phyloP scores from a whole-genome alignment of 2,113 vertebrate genomes.

The Gallinago jamesoni region DNA sequence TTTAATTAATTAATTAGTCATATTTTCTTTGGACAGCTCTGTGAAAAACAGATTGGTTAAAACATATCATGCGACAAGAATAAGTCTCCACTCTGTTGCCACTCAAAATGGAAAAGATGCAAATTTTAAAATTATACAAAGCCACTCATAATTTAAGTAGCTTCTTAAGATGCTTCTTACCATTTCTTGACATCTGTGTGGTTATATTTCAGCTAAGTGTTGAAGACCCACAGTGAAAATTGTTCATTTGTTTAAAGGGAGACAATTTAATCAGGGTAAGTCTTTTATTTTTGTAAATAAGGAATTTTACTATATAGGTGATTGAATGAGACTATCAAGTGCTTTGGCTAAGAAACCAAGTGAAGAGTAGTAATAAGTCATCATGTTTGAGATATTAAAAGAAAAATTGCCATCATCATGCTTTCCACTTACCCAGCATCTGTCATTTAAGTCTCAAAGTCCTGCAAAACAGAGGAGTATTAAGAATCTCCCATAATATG shows the following conservation, averaged over 20 bases:
- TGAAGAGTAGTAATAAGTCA: neutral
- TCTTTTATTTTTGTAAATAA: conserved; percentile 16
- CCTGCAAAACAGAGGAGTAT: neutral
- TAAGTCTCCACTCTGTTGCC: neutral
- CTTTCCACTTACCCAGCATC: neutral
- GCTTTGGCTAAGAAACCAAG: neutral
- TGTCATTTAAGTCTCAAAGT: neutral
- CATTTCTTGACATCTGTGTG: neutral
- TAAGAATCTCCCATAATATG: neutral
- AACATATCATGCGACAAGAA: neutral
- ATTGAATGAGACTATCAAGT: neutral
- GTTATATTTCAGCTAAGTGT: neutral
- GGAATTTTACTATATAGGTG: neutral
- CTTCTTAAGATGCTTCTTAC: neutral
- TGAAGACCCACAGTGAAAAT: neutral
- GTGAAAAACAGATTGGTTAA: neutral
- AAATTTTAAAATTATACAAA: neutral
- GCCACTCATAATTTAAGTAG: neutral
- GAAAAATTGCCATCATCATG: neutral
- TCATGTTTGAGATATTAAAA: neutral
- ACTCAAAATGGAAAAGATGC: neutral
- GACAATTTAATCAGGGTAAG: neutral
- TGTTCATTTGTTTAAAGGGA: neutral
- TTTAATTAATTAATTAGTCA: neutral
- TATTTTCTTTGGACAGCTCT: neutral